These are phyloP conservation scores for Nemopilema nomurai DNA, from an alignment of 30 jellyfish, hydroid and myxozoan species.

Conservation along the genomic window DNA sequence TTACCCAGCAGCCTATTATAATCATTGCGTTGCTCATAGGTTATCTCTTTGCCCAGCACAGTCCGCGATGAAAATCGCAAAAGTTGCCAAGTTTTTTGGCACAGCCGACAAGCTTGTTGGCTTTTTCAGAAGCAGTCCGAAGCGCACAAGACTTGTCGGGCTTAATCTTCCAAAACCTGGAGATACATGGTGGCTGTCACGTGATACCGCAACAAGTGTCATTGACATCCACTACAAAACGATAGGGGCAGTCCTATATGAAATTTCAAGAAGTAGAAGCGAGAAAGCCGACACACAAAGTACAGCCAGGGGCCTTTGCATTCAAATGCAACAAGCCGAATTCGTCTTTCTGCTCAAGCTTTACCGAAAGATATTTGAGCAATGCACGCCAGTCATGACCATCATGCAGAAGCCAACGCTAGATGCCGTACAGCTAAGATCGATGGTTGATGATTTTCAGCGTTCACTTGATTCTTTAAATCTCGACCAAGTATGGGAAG, in stretches of 20 bases:
- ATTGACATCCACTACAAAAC: constrained; percentile 37
- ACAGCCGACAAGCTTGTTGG: constrained; percentile 21
- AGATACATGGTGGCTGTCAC: constrained; percentile 67
- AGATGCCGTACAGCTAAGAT: constrained; percentile 16
- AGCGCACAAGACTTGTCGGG: constrained; percentile 37
- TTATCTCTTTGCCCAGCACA: constrained; percentile 32
- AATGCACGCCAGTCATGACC: constrained; percentile 42
- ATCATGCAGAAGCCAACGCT: constrained; percentile 51
- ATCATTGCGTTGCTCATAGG: constrained; percentile 46
- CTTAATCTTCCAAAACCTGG: constrained; percentile 46
- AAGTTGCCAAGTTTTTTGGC: constrained; percentile 48
- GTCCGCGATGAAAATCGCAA: constrained; percentile 22
- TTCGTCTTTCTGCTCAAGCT: constrained; percentile 28
- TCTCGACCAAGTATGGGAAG: constrained; percentile 40
- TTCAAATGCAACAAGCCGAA: constrained; percentile 16
- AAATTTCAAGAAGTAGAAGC: constrained; percentile 1
- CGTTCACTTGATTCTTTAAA: neutral
- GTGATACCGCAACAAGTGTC: constrained; percentile 32
- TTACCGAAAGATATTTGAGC: constrained; percentile 33
- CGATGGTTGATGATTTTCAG: constrained; percentile 40
- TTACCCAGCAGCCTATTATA: constrained; percentile 27
- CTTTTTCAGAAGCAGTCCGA: constrained; percentile 58
- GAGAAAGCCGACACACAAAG: constrained; percentile 26
- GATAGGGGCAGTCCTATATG: constrained; percentile 25
- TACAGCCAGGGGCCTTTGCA: constrained; percentile 22